These are phyloP conservation scores for Nephotettix cincticeps DNA, from an alignment of 1,140 invertebrate species.

Conservation along the genomic window DNA sequence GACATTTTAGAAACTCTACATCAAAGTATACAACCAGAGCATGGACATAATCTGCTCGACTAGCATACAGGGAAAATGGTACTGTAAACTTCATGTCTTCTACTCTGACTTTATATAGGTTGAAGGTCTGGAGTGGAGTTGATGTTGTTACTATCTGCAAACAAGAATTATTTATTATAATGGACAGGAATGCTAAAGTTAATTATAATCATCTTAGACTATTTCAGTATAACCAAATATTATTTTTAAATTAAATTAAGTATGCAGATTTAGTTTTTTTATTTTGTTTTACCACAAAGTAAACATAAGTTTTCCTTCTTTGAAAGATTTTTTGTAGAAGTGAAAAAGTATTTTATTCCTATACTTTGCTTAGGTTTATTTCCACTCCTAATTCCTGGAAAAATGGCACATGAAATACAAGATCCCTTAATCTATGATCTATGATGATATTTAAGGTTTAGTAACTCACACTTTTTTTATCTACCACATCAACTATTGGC, in stretches of 20 bases:
- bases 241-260: too few relatives aligned
- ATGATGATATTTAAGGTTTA: not conserved
- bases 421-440: not conserved
- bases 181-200: too few relatives aligned
- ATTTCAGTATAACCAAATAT: too few relatives aligned
- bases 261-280: too few relatives aligned
- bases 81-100: constrained; percentile 90
- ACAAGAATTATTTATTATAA: too few relatives aligned
- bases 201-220: too few relatives aligned
- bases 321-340: too few relatives aligned
- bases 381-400: not conserved
- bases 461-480: constrained; percentile 76
- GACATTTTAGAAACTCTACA: constrained; percentile 98
- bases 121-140: constrained; percentile 89
- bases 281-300: too few relatives aligned
- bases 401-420: not conserved
- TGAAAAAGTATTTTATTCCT: too few relatives aligned
- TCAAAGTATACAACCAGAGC: constrained; percentile 98
- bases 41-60: constrained; percentile 96
- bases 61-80: constrained; percentile 81
- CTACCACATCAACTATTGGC: constrained; percentile 97
- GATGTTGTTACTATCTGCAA: constrained; percentile 61
- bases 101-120: constrained; percentile 95
- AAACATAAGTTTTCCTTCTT: too few relatives aligned
- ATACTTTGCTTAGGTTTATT: too few relatives aligned